These are phyloP conservation scores for Conus betulinus DNA, from an alignment of 1,140 invertebrate species.

Conservation along the genomic window DNA sequence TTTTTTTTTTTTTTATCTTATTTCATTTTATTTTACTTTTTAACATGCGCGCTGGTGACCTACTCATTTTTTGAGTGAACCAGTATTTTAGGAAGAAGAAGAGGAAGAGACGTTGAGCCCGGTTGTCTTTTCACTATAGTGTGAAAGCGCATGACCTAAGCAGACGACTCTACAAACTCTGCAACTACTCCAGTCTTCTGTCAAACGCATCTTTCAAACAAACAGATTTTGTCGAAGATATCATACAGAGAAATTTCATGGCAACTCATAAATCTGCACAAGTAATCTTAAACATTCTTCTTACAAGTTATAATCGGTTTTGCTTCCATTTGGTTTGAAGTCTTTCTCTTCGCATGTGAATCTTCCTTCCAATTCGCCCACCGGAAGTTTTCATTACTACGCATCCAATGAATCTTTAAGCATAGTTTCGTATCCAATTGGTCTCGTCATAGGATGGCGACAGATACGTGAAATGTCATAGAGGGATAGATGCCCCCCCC, in stretches of 20 bases:
- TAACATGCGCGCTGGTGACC: too few species aligned
- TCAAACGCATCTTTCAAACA: not conserved
- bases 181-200: not conserved
- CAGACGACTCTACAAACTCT: not conserved
- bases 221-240: not conserved
- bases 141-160: too few species aligned
- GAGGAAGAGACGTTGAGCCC: too few species aligned
- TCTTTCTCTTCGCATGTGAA: not conserved
- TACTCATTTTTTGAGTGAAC: too few species aligned
- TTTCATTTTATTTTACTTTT: too few species aligned
- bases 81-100: too few species aligned
- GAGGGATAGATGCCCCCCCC: too few species aligned
- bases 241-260: not conserved
- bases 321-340: constrained; percentile 52
- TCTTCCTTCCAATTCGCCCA: not conserved
- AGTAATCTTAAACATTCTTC: not conserved
- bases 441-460: too few species aligned
- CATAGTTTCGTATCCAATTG: not conserved
- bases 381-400: constrained; percentile 3
- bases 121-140: too few species aligned
- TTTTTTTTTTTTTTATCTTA: too few species aligned
- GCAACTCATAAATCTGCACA: not conserved
- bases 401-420: not conserved
- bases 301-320: constrained; percentile 66
- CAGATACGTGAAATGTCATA: too few species aligned